Evolutionary conservation across 2,113 vertebrate species (phyloP), one percentile per base, ranked within the genome.

Genomic region (Sturnira hondurensis): DNA sequence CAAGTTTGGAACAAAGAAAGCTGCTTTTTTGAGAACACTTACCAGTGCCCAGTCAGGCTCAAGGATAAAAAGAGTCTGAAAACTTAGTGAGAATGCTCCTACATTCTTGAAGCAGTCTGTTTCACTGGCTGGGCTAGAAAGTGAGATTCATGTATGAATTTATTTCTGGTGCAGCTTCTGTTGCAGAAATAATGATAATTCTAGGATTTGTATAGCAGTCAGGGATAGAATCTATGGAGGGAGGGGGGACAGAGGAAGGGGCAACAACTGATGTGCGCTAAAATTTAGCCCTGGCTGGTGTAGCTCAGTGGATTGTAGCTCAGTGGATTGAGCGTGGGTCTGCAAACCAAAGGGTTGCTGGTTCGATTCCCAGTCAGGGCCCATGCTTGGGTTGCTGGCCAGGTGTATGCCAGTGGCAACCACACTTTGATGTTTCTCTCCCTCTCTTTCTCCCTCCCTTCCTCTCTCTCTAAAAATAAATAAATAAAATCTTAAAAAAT

Each of bases 1-100:
- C n/a, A 91, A 71, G 47, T 95, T 93, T 78, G 38, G 73, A 89
- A 84, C 92, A 88, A 88, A 89, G 67, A 52, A 71, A 93, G 41
- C 4, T 52, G 17, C 43, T 52, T 52, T 82, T 67, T 67, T 50
- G 52, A 77, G 91, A 65, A 70, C 45, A 28, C 33, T 74, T 56
- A 38, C 24, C 9, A 41, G 14, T 17, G 4, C 47, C 24, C 38
- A 74, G 20, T 24, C 70, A 56, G 73, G 54, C 81, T 91, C 38
- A 36, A 36, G 31, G 41, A 81, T 47, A 68, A 67, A 94, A 80
- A 78, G 43, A 43, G 13, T 28, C 50, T 41, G 41, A 76, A 68
- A 13, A 31, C n/a, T 52, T 5, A 33, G 9, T 26, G 17, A 20
- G 31, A 76, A 73, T 56, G 76, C 33, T 65, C 41, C 52, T 68